Evolutionary conservation across 2,113 vertebrate genomes (phyloP).

Genomic region (Pseudopipra pipra): DNA sequence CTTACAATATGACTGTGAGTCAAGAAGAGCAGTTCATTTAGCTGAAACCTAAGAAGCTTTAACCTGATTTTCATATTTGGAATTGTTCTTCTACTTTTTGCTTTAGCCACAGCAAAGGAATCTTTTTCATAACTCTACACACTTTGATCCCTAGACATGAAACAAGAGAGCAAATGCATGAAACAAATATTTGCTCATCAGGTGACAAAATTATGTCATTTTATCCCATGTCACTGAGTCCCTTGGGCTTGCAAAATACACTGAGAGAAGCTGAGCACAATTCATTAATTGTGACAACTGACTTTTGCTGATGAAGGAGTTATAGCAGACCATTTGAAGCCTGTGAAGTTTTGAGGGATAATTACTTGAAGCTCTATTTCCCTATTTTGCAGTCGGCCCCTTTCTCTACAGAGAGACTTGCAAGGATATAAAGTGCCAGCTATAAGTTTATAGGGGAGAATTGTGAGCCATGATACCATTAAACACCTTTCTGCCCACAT

Average conservation of each 20-base stretch:
- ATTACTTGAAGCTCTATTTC: not conserved
- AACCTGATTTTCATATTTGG: not conserved
- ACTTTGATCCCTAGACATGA: not conserved
- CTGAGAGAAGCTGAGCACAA: not conserved
- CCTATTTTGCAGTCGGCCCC: rapidly evolving
- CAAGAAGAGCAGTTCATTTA: not conserved
- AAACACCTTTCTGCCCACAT: not conserved
- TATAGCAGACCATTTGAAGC: not conserved
- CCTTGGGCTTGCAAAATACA: not conserved
- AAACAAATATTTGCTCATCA: not conserved
- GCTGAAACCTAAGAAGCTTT: not conserved
- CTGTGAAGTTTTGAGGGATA: not conserved
- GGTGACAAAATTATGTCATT: not conserved
- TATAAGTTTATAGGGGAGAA: not conserved
- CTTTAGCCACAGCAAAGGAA: not conserved
- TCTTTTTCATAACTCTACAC: not conserved
- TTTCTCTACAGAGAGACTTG: not conserved
- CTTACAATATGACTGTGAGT: not conserved
- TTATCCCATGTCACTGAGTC: no score
- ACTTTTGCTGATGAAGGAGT: not conserved
- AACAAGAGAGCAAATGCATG: not conserved
- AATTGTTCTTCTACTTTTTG: not conserved
- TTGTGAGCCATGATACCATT: rapidly evolving
- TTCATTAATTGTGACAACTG: not conserved
- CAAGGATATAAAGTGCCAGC: not conserved